phyloP scores from a whole-genome alignment of 2,888 invertebrate genomes.

The Eristalis intricaria region DNA sequence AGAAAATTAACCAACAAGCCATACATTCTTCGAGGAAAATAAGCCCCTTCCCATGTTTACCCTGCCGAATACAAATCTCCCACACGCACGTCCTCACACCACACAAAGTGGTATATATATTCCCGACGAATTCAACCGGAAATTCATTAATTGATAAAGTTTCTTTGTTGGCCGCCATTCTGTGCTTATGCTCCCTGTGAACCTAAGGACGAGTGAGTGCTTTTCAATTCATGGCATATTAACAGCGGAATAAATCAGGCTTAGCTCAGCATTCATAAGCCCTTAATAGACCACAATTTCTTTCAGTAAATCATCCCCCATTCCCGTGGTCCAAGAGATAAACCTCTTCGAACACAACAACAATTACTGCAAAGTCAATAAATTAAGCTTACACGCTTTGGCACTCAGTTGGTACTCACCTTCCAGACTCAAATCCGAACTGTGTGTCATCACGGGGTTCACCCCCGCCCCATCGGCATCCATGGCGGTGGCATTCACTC shows the following conservation, averaged over 20 bases:
- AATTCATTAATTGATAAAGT: not conserved
- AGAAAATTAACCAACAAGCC: no score
- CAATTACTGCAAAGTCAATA: not conserved
- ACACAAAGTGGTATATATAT: no score
- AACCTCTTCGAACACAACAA: not conserved
- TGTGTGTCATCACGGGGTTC: conserved; percentile 80
- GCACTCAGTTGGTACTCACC: conserved; percentile 75
- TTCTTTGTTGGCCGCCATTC: not conserved
- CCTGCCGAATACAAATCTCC: no score
- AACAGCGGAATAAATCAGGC: not conserved
- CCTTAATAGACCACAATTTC: not conserved
- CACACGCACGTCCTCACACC: no score
- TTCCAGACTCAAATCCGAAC: conserved; percentile 79
- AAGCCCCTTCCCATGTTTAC: no score
- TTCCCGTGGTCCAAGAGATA: not conserved
- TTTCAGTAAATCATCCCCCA: not conserved
- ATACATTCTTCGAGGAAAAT: no score
- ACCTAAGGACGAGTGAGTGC: not conserved
- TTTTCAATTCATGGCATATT: not conserved
- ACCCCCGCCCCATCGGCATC: conserved; percentile 75
- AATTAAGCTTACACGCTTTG: not conserved
- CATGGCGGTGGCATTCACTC: conserved; percentile 73
- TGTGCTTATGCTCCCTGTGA: no score
- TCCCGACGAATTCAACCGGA: no score
- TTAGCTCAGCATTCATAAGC: not conserved